Evolutionary conservation across 1,140 invertebrate genomes (phyloP).

Genomic region (Papilio polyxenes): DNA sequence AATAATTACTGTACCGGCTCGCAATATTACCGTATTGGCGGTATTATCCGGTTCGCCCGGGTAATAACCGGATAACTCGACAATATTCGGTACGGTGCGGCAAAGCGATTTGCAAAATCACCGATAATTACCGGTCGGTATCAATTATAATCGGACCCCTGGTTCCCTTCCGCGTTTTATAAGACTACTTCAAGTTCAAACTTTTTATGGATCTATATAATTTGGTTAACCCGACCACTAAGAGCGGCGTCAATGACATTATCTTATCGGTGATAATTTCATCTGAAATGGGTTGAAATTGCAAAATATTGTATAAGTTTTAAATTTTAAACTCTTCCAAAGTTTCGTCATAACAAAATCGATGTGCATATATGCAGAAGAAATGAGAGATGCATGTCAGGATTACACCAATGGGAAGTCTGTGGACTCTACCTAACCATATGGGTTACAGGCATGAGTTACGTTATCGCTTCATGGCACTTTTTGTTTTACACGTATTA

Average conservation of each 20-base stretch:
- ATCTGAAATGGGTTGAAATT: neutral
- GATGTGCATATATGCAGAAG: no score
- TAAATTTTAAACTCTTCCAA: neutral
- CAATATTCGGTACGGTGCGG: slow-evolving; percentile 25
- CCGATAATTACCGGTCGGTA: slow-evolving; percentile 39
- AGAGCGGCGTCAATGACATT: neutral
- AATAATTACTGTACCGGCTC: slow-evolving; percentile 30
- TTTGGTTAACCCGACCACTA: slow-evolving; percentile 10
- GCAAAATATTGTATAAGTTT: neutral
- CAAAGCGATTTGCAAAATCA: slow-evolving; percentile 40
- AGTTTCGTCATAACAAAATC: no score
- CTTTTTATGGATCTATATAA: neutral
- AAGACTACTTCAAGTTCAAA: neutral
- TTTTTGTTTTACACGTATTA: no score
- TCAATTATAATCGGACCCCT: slow-evolving; percentile 41
- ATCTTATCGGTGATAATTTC: slow-evolving; percentile 8
- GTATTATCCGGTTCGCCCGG: slow-evolving; percentile 40
- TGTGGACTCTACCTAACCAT: no score
- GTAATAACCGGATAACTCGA: slow-evolving; percentile 39
- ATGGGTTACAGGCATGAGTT: no score
- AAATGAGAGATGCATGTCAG: no score
- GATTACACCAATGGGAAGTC: no score
- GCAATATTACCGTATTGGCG: slow-evolving; percentile 40
- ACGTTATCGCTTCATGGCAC: no score
- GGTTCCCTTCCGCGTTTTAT: neutral